Percentiles rank a stretch among this genome's conserved stretches.
Evolutionary conservation across 2,113 vertebrate species (phyloP).

Genomic region (Phoxinus phoxinus): DNA sequence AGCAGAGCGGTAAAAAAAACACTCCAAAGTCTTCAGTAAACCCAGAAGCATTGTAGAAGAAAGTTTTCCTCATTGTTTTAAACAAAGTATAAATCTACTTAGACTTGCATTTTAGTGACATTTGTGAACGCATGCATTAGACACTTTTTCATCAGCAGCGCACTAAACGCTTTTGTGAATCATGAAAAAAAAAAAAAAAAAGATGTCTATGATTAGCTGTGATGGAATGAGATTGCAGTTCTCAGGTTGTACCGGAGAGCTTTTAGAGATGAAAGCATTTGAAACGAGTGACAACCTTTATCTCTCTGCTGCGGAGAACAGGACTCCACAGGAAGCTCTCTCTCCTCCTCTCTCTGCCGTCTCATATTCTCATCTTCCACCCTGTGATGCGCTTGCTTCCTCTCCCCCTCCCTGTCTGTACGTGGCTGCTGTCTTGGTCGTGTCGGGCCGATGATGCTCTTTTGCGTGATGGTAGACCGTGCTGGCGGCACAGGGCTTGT

Average conservation of each 20-base stretch:
- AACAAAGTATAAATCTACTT: not conserved
- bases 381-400: conserved; percentile 7
- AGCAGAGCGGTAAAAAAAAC: not conserved
- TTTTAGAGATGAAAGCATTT: conserved; percentile 48
- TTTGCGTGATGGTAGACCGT: conserved; percentile 49
- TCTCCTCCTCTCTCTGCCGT: conserved; percentile 36
- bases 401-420: conserved; percentile 34
- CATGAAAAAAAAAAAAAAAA: not conserved
- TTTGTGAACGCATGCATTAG: not conserved
- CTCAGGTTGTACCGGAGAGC: conserved; percentile 7
- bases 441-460: conserved; percentile 60
- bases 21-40: not conserved
- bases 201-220: conserved; percentile 13
- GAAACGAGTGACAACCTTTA: conserved; percentile 35
- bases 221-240: conserved; percentile 9
- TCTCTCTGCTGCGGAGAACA: conserved; percentile 32
- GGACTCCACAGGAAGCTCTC: conserved; percentile 44
- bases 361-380: conserved; percentile 38
- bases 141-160: conserved; percentile 7
- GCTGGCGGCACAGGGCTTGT: conserved; percentile 51
- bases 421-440: conserved; percentile 39
- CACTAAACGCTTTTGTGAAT: conserved; percentile 16
- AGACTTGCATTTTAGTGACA: not conserved
- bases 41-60: not conserved
- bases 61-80: not conserved